Percentiles rank a stretch among this genome's conserved stretches.
Evolutionary conservation across 2,888 invertebrate genomes (phyloP).

Genomic region (Imbricaverruca yamaguchii): DNA sequence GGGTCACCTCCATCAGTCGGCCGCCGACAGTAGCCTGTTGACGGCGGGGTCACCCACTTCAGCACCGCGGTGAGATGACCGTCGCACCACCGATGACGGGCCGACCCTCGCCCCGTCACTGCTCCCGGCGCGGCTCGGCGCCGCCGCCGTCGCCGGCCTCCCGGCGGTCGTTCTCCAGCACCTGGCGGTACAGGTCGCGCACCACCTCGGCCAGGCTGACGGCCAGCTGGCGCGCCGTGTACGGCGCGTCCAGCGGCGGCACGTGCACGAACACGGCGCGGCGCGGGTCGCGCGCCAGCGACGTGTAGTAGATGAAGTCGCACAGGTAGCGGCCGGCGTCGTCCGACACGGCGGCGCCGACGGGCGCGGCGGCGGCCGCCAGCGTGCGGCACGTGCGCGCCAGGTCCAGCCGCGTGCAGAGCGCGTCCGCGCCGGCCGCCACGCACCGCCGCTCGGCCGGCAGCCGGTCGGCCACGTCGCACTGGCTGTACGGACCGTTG

Average conservation of each 20-base stretch:
- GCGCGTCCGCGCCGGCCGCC: not conserved
- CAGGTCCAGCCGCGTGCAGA: constrained; percentile 10
- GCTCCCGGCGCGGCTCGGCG: not conserved
- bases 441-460: constrained; percentile 25
- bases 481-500: constrained; percentile 40
- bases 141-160: no score
- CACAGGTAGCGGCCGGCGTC: constrained; percentile 58
- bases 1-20: no score
- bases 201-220: constrained; percentile 43
- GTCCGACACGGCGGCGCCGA: constrained; percentile 9
- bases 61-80: no score
- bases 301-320: constrained; percentile 73
- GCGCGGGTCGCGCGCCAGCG: constrained; percentile 53
- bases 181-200: constrained; percentile 28
- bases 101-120: no score
- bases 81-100: no score
- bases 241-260: constrained; percentile 56
- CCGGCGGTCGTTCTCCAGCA: constrained; percentile 9
- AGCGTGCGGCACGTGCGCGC: not conserved
- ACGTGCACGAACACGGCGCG: constrained; percentile 70
- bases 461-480: constrained; percentile 27
- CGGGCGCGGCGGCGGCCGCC: not conserved
- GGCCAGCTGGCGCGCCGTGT: constrained; percentile 52
- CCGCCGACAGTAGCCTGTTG: no score
- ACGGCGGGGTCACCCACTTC: no score